These are phyloP conservation scores for Frankliniella intonsa DNA, from an alignment of 2,888 invertebrate species.

Conservation along the genomic window DNA sequence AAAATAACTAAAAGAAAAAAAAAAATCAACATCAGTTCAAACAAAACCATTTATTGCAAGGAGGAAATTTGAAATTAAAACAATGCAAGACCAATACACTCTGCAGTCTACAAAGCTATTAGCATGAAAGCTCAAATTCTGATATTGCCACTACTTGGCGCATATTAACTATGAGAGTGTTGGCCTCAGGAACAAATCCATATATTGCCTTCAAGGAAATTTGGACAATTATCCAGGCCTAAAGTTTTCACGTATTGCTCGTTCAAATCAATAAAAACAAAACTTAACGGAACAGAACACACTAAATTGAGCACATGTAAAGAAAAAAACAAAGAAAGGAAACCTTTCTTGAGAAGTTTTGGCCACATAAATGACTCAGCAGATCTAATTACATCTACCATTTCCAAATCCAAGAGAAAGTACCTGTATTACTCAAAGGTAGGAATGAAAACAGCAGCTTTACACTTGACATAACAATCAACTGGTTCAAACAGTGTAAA, in stretches of 20 bases:
- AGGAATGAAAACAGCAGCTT: neutral
- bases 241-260: constrained; percentile 13
- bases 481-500: constrained; percentile 4
- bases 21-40: neutral
- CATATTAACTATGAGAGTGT: neutral
- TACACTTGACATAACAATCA: constrained; percentile 1
- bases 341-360: constrained; percentile 14
- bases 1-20: neutral
- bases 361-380: constrained; percentile 14
- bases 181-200: neutral
- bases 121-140: neutral
- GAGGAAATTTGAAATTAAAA: constrained; percentile 8
- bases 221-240: neutral
- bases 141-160: neutral
- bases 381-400: neutral
- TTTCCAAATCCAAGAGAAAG: constrained; percentile 6
- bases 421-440: neutral
- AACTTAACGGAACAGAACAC: constrained; percentile 22
- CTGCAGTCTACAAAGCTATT: neutral
- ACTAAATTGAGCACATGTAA: constrained; percentile 8
- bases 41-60: constrained; percentile 14
- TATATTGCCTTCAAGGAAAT: neutral
- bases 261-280: constrained; percentile 25
- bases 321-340: neutral
- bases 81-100: constrained; percentile 6